Conservation (phyloP, 1,140 invertebrate genomes). For the Drosophila leontia region DNA sequence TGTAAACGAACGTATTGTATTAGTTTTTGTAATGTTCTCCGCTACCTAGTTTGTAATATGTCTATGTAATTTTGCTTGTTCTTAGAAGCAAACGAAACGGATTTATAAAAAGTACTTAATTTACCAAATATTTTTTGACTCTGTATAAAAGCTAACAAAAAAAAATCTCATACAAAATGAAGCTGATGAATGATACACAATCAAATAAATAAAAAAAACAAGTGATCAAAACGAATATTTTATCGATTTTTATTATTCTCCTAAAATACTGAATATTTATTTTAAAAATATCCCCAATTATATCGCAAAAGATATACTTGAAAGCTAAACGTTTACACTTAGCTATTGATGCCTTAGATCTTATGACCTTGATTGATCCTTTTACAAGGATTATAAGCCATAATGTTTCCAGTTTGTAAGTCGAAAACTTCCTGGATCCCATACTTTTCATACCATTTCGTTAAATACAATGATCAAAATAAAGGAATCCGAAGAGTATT, state of each 20-base stretch:
- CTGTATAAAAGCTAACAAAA: conserved; percentile 67
- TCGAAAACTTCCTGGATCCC: background rate
- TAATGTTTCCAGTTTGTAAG: background rate
- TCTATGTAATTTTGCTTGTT: conserved; percentile 63
- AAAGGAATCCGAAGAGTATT: background rate
- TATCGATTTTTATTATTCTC: background rate
- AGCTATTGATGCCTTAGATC: too few relatives aligned
- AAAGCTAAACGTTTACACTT: too few relatives aligned
- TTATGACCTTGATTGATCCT: background rate
- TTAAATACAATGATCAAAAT: background rate
- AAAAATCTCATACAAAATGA: conserved; percentile 63
- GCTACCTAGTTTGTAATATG: conserved; percentile 71
- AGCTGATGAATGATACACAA: conserved; percentile 68
- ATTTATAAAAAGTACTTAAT: conserved; percentile 84
- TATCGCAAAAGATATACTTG: too few relatives aligned
- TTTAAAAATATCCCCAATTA: too few relatives aligned
- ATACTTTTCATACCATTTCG: background rate
- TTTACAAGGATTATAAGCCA: background rate
- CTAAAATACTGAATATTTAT: too few relatives aligned
- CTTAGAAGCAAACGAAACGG: conserved; percentile 72
- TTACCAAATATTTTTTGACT: conserved; percentile 79
- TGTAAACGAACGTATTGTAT: conserved; percentile 80
- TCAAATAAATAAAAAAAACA: conserved; percentile 50
- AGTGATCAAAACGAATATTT: conserved; percentile 71
- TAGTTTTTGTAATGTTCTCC: conserved; percentile 73